Evolutionary conservation across 2,888 invertebrate species (phyloP).

Genomic region (Exephanes ischioxanthus): DNA sequence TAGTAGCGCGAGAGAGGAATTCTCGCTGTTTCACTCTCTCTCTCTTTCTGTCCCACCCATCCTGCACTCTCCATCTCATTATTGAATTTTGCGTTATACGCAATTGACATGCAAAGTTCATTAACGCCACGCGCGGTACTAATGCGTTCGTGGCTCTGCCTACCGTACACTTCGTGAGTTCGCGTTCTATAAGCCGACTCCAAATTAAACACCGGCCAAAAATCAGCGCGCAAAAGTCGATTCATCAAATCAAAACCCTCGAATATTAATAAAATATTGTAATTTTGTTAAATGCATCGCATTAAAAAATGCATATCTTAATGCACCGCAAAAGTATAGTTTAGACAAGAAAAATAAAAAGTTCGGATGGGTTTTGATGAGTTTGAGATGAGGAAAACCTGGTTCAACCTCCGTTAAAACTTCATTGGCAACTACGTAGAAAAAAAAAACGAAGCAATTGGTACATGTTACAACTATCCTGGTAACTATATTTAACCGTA

Average conservation of each 20-base stretch:
- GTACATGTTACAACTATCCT: slow-evolving; percentile 16
- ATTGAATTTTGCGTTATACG: slow-evolving; percentile 66
- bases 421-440: neutral
- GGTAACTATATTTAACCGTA: slow-evolving; percentile 30
- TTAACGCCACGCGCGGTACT: slow-evolving; percentile 53
- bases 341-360: neutral
- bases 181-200: neutral
- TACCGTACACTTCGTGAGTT: neutral
- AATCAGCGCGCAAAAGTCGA: neutral
- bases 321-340: too few relatives aligned
- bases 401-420: neutral
- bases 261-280: neutral
- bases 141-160: slow-evolving; percentile 22
- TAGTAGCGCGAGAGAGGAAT: slow-evolving; percentile 48
- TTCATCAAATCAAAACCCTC: neutral
- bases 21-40: slow-evolving; percentile 47
- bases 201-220: neutral
- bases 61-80: slow-evolving; percentile 68
- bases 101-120: slow-evolving; percentile 69
- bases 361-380: neutral
- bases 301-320: too few relatives aligned
- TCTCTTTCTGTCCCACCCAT: slow-evolving; percentile 38
- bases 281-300: neutral
- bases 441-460: slow-evolving; percentile 1
- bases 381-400: too few relatives aligned